Base-by-base conservation (phyloP, 2,797 vertebrate genomes). In the Mus spretus region DNA sequence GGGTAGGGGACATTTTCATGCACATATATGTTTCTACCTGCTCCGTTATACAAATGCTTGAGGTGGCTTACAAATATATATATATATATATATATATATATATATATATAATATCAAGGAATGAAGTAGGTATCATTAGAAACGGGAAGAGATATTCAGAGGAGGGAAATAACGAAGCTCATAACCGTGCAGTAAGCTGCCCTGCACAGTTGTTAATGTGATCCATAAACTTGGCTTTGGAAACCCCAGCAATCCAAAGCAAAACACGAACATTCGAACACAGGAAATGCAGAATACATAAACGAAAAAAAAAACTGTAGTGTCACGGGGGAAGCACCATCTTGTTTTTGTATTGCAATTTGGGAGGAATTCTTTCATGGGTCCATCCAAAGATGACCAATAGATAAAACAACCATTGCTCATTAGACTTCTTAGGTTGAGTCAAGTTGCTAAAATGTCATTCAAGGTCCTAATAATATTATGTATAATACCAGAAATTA, bases 51-150 rank as follows among this genome's bases (percentile, higher is more conserved):
- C 59, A 55, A 89, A 50, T 65, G 65, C 77, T 79, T 28, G 24
- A 47, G 80, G 77, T 31, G 14, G 80, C 77, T 91, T 84, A 53
- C 20, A 78, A 91, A 95, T 44, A 44, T 5, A 86, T 7, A 77
- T 22, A 9, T 12, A 34, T 4, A 9, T 37, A 13, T n/a, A 95
- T 44, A 44, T 4, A 86, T 6, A 77, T 22, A 95, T 44, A 44
- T 5, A 86, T 7, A 9, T 12, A 34, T 4, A 9, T 37, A 13
- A 17, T 70, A 50, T 91, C 83, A 82, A 95, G 92, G 81, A 84
- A 89, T 31, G 91, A 89, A 94, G 88, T 24, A 89, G 85, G 70
- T 17, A 85, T 34, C 67, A 81, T 88, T 88, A 61, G 85, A 67
- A 92, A 82, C 0, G 61, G 37, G 96, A 77, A 57, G 81, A 47